Percentiles rank a stretch among this genome's conserved stretches.
These are phyloP conservation scores for Myzus persicae DNA, from an alignment of 1,140 invertebrate genomes.

Conservation along the genomic window DNA sequence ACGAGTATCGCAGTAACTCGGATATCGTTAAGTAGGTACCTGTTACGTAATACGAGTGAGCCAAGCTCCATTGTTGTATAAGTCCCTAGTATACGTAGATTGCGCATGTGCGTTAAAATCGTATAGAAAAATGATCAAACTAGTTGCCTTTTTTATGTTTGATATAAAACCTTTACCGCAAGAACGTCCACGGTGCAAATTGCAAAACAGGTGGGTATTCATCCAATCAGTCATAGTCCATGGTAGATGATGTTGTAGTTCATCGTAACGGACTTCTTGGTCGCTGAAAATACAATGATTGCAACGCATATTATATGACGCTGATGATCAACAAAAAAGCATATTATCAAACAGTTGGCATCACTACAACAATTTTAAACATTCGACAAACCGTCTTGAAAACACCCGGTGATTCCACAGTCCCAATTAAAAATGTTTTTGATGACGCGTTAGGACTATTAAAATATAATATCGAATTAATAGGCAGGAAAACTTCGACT, in stretches of 20 bases:
- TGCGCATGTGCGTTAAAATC: too few relatives aligned
- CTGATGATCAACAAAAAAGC: neutral
- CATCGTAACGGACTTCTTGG: neutral
- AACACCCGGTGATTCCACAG: neutral
- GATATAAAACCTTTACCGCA: too few relatives aligned
- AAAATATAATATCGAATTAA: neutral
- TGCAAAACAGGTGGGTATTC: neutral
- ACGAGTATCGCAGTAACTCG: neutral
- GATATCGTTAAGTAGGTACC: neutral
- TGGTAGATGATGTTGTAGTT: neutral
- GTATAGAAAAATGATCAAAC: too few relatives aligned
- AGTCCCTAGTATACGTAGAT: too few relatives aligned
- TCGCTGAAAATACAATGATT: neutral
- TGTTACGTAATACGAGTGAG: neutral
- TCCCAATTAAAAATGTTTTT: neutral
- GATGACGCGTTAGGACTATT: neutral
- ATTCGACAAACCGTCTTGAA: neutral
- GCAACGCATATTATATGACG: neutral
- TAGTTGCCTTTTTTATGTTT: too few relatives aligned
- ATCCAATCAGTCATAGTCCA: neutral
- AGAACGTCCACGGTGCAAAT: neutral
- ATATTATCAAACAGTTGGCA: conserved; percentile 7
- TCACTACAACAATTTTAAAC: neutral
- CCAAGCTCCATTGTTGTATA: too few relatives aligned
- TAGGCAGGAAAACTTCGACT: too few relatives aligned